A percentile compares a stretch with the other conserved stretches of the same genome.
phyloP scores from a whole-genome alignment of 2,113 vertebrate species.

The Petroica traversi region DNA sequence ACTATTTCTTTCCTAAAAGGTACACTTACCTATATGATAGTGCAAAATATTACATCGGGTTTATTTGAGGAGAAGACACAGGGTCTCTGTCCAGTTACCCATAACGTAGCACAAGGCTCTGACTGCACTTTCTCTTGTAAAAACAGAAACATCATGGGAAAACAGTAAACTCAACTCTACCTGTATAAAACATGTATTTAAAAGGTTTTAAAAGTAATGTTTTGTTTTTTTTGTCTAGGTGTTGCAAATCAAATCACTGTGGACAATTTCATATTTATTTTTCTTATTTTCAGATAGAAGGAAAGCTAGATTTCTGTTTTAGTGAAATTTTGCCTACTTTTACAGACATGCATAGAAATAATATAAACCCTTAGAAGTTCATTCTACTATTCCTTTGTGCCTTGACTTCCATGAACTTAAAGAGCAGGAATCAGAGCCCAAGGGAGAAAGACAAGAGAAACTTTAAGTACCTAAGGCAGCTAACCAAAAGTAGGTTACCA shows the following conservation, averaged over 20 bases:
- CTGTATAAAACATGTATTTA: background rate
- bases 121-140: background rate
- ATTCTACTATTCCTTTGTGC: slow-evolving; percentile 6
- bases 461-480: slow-evolving; percentile 32
- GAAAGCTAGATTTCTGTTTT: background rate
- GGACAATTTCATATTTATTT: background rate
- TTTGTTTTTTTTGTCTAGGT: background rate
- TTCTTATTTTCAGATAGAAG: background rate
- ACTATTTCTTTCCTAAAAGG: background rate
- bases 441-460: slow-evolving; percentile 4
- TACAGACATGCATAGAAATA: background rate
- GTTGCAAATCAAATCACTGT: background rate
- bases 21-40: background rate
- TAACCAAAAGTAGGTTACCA: slow-evolving; percentile 49
- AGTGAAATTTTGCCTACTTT: background rate
- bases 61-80: background rate
- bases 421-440: slow-evolving; percentile 21
- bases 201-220: background rate
- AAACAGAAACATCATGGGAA: background rate
- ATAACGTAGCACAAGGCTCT: background rate
- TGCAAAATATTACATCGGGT: background rate
- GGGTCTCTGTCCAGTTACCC: background rate
- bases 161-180: background rate
- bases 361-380: background rate
- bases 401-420: slow-evolving; percentile 42